phyloP scores from a whole-genome alignment of 2,888 invertebrate species.

The Phortica magna region DNA sequence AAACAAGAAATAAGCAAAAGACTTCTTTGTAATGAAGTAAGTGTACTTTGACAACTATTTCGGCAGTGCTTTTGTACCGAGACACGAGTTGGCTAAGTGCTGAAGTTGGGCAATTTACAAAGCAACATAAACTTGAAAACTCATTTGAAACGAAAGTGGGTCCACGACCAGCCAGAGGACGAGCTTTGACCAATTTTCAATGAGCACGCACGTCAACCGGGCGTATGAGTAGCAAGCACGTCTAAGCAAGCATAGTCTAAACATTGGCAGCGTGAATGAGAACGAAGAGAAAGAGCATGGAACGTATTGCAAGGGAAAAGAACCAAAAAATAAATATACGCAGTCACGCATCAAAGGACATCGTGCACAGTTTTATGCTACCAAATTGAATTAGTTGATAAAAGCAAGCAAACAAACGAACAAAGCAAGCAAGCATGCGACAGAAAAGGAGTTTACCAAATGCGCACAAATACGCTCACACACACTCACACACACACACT shows the following conservation, averaged over 20 bases:
- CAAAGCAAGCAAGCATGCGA: conserved; percentile 9
- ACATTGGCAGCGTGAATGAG: background rate
- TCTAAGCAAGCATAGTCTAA: background rate
- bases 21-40: background rate
- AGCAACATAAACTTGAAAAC: conserved; percentile 28
- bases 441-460: conserved; percentile 24
- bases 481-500: conserved; percentile 8
- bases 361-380: conserved; percentile 8
- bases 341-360: conserved; percentile 21
- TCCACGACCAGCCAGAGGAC: background rate
- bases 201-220: background rate
- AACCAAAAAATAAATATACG: conserved; percentile 5
- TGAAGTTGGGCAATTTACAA: conserved; percentile 13
- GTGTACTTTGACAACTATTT: too few species aligned
- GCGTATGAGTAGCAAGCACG: conserved; percentile 6
- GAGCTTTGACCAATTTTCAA: background rate
- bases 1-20: background rate
- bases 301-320: conserved; percentile 19
- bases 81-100: background rate
- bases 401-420: conserved; percentile 21
- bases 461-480: conserved; percentile 47
- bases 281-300: background rate
- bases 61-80: background rate
- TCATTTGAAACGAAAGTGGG: background rate
- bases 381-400: conserved; percentile 32